Base-by-base conservation (phyloP, 1,140 invertebrate genomes). In the Scaptodrosophila lebanonensis region DNA sequence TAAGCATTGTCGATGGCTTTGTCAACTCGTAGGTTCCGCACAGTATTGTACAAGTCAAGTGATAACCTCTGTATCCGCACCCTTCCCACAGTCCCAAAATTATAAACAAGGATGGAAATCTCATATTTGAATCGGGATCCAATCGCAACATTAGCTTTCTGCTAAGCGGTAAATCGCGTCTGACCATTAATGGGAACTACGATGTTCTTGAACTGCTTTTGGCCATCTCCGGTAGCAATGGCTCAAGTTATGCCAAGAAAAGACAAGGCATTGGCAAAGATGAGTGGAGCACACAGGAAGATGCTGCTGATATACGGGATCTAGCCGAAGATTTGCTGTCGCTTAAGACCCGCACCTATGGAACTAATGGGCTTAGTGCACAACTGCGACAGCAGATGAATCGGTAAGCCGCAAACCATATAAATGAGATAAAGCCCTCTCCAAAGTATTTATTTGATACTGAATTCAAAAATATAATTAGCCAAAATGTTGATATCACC, bases 111-210 rank as follows among this genome's bases (percentile, higher is more conserved):
- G 88, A 92, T 86, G 92, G 92, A 42, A 88, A 93, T 84, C 85
- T 93, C n/a, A 88, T 90, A 45, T 88, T 93, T 15, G 88, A 90
- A 53, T 89, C 91, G 30, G 91, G 91, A 0, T 88, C 88, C 29
- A 89, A 91, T 73, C 90, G 89, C 60, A 93, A 91, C 64, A 91
- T 93, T n/a, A 91, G 89, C 25, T 87, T 93, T 43, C 88, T 87
- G 43, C 86, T 90, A 1, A 88, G 89, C 17, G 92, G 92, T 22
- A 87, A 66, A n/a, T 90, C 91, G 30, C 90, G 86, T 27, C 73
- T 93, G 18, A 90, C 89, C 36, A 84, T 93, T 3, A 92, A 91
- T 43, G 89, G 90, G 11, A 89, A 91, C 5, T 83, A 89, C 5
- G 89, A 91, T 88, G 90, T 88, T 83, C 77, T 66, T 30, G 84